Percentiles rank a stretch among this genome's conserved stretches.
Conservation (phyloP, 2,888 invertebrate genomes). For the Eumerus sabulonum region DNA sequence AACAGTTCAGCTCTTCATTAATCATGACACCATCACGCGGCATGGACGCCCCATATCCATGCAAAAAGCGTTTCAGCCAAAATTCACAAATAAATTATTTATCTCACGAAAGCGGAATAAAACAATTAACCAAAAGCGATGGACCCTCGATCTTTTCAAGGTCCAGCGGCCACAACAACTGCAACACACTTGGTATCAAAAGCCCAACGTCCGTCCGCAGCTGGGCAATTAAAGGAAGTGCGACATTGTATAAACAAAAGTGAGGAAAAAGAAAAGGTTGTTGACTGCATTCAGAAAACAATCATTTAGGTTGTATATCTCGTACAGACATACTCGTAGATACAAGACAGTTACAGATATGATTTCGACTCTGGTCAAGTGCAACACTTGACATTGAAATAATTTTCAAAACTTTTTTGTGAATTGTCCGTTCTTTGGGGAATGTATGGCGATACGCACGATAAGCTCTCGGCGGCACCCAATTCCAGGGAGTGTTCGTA, state of each 20-base stretch:
- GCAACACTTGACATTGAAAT: conserved; percentile 48
- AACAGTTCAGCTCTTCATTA: no score
- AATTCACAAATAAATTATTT: conserved; percentile 17
- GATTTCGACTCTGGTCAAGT: conserved; percentile 26
- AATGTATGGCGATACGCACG: no score
- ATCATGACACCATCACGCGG: no score
- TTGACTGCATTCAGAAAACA: conserved; percentile 42
- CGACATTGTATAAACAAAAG: conserved; percentile 12
- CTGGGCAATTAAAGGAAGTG: conserved; percentile 43
- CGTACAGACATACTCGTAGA: not conserved
- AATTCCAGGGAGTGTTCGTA: no score
- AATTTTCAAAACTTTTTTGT: conserved; percentile 16
- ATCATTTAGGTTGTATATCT: conserved; percentile 53
- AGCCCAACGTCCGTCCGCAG: conserved; percentile 31
- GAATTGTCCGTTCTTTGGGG: no score
- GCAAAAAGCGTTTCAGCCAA: not conserved
- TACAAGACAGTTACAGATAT: conserved; percentile 6
- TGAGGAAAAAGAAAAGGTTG: conserved; percentile 22
- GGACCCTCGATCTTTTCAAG: conserved; percentile 30
- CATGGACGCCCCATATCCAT: no score
- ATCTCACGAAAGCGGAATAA: not conserved
- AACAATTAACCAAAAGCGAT: not conserved
- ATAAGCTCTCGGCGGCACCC: no score
- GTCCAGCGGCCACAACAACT: conserved; percentile 22
- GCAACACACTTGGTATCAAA: not conserved